phyloP scores from a whole-genome alignment of 2,888 invertebrate species.

The Agrypnus murinus region DNA sequence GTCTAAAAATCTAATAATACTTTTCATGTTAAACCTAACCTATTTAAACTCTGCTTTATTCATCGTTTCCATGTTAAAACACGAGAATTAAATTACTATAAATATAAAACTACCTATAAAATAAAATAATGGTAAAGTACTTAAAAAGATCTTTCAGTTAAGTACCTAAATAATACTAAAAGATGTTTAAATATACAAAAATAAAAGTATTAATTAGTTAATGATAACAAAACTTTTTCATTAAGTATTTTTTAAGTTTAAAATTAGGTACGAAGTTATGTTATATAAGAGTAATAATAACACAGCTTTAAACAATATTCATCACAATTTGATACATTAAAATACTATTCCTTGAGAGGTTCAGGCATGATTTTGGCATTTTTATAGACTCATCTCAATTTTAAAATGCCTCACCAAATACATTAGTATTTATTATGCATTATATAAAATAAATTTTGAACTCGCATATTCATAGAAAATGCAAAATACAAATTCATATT shows the following conservation, averaged over 20 bases:
- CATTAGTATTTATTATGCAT: background rate
- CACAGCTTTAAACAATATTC: too few relatives aligned
- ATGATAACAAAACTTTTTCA: background rate
- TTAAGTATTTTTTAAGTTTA: background rate
- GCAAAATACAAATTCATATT: constrained; percentile 3
- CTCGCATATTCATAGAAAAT: too few relatives aligned
- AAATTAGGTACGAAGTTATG: background rate
- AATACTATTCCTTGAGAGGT: too few relatives aligned
- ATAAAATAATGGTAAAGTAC: too few relatives aligned
- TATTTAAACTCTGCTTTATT: background rate
- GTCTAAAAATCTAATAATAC: constrained; percentile 8
- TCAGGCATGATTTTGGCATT: too few relatives aligned
- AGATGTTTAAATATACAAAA: background rate
- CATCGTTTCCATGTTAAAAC: too few relatives aligned
- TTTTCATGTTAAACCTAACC: background rate
- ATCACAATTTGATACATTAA: too few relatives aligned
- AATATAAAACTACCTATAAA: too few relatives aligned
- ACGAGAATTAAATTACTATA: too few relatives aligned
- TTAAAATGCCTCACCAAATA: background rate
- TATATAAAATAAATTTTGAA: background rate
- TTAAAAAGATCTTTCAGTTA: too few relatives aligned
- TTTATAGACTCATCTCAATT: background rate
- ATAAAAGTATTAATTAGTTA: background rate
- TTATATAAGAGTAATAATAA: too few relatives aligned
- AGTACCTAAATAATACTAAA: background rate